Evolutionary conservation across 1,140 invertebrate species (phyloP).

Genomic region (Mizuhopecten yessoensis): DNA sequence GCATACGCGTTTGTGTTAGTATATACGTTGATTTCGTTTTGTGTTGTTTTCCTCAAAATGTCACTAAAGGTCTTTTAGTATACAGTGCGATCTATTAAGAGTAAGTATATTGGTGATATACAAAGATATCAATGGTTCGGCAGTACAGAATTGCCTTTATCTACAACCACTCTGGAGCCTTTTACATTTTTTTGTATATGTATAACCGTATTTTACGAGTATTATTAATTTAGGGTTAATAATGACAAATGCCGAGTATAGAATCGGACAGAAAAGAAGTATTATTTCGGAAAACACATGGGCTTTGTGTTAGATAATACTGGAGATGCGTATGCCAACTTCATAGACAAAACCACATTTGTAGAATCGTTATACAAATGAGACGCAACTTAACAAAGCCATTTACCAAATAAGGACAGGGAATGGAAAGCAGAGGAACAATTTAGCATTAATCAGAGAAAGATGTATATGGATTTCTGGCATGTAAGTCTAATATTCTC

Average conservation of each 20-base stretch:
- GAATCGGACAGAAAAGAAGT: background rate
- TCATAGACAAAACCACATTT: background rate
- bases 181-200: too few species aligned
- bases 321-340: background rate
- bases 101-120: background rate
- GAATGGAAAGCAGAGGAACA: slow-evolving; percentile 33
- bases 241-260: background rate
- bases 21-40: too few species aligned
- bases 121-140: background rate
- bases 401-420: slow-evolving; percentile 23
- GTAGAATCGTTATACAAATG: background rate
- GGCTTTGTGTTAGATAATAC: background rate
- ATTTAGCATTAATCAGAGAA: slow-evolving; percentile 28
- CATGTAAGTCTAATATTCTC: slow-evolving; percentile 39
- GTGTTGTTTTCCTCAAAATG: too few species aligned
- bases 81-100: background rate
- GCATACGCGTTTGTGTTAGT: too few species aligned
- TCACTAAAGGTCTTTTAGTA: too few species aligned
- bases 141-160: background rate
- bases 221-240: background rate
- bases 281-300: background rate
- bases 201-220: background rate
- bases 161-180: background rate
- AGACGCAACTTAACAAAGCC: slow-evolving; percentile 22
- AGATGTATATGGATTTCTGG: slow-evolving; percentile 34